Evolutionary conservation across 2,888 invertebrate species (phyloP), one percentile per base, ranked within the genome.

Genomic region (Taphrorychus bicolor): DNA sequence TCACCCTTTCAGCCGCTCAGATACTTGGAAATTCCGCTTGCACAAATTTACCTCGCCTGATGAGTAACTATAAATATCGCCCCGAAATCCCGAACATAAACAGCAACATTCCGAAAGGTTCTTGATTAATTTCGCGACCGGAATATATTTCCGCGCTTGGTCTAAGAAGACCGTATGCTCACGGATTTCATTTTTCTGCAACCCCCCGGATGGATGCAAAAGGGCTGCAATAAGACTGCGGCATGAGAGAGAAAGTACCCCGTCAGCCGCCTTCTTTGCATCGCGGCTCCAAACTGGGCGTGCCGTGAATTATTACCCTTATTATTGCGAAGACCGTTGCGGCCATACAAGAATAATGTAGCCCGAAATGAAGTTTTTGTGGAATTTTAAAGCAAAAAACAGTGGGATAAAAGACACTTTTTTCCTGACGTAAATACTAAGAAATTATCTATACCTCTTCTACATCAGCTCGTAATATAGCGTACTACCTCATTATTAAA

Each of bases 261-360:
- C 62, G 62, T 59, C 62, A 63, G 54, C 67, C 58, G 45, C 62
- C 67, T 59, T 18, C 62, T 72, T 72, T 72, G 71, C 72, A 72
- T 72, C 67, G 64, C 62, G 66, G 72, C 71, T 72, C 72, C 73
- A 73, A 72, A 67, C 73, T 70, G 71, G 75, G 76, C 73, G 73
- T 73, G 74, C 73, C 76, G 71, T 80, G 78, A 80, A 77, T 79
- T 80, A 80, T 80, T 74, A 76, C 78, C 77, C 75, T 80, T 81
- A 81, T 80, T 81, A 80, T 80, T 81, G 80, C 80, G 76, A 76
- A 62, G 62, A 78, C 77, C 77, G 76, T 76, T 76, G 77, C 76
- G 77, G 79, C 79, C 79, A 79, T 79, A 78, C 78, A 80, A 81
- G 80, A 81, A 79, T 77, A 75, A 81, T 80, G 79, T 76, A 76